Evolutionary conservation across 2,797 vertebrate genomes (phyloP).

Genomic region (Pelochelys cantorii): DNA sequence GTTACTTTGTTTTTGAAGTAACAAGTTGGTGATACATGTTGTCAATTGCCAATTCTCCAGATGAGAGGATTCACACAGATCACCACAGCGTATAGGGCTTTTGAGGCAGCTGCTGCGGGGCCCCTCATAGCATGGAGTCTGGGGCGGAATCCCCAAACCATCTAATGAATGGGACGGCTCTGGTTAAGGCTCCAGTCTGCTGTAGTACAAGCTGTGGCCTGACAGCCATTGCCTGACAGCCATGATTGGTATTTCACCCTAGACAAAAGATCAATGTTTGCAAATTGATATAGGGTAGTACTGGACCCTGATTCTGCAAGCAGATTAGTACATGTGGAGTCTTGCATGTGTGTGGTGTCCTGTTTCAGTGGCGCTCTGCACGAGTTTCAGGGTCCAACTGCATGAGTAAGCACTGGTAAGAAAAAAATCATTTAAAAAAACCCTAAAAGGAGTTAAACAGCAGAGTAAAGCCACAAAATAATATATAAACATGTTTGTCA

Average conservation of each 20-base stretch:
- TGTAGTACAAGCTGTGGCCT: neutral
- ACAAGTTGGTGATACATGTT: too few relatives aligned
- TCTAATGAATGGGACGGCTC: too few relatives aligned
- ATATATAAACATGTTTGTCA: neutral
- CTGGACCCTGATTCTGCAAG: neutral
- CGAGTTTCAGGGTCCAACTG: neutral
- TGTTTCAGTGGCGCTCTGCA: neutral
- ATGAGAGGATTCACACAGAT: too few relatives aligned
- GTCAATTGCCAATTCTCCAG: too few relatives aligned
- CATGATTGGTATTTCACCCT: neutral
- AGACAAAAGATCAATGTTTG: neutral
- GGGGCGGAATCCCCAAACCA: too few relatives aligned
- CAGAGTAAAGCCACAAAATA: neutral
- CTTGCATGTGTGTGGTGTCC: neutral
- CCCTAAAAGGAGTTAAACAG: neutral
- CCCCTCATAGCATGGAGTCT: too few relatives aligned
- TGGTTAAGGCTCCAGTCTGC: neutral
- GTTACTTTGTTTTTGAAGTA: too few relatives aligned
- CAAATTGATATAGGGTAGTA: constrained; percentile 14
- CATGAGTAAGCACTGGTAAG: neutral
- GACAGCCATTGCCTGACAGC: constrained; percentile 4
- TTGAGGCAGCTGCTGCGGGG: too few relatives aligned
- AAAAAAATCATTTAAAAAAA: neutral
- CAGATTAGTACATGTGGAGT: neutral
- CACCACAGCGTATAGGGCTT: too few relatives aligned